Conservation (phyloP, 2,113 vertebrate genomes). For the Nycticebus coucang region DNA sequence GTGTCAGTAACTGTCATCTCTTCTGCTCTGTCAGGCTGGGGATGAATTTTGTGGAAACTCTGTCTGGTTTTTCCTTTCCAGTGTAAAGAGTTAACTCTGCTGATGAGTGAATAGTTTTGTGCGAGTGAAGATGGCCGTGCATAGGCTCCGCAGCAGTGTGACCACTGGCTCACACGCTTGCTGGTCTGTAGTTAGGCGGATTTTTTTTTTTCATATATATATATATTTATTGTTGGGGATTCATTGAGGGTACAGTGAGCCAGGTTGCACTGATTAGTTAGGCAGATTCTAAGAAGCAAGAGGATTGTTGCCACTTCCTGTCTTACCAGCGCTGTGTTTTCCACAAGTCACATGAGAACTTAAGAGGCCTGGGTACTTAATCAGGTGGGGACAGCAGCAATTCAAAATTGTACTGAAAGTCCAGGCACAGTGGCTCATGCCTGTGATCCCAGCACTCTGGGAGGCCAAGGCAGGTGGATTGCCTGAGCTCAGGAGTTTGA, state of each 20-base stretch:
- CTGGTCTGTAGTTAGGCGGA: background rate
- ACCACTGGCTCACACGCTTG: fast-evolving
- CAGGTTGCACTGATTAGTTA: too few relatives aligned
- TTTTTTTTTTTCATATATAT: too few relatives aligned
- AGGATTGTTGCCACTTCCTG: background rate
- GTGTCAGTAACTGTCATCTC: fast-evolving
- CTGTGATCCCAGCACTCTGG: too few relatives aligned
- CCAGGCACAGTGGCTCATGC: too few relatives aligned
- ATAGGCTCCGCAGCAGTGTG: fast-evolving
- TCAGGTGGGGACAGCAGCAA: fast-evolving
- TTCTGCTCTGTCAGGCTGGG: background rate
- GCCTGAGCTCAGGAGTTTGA: too few relatives aligned
- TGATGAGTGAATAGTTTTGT: fast-evolving
- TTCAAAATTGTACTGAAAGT: background rate
- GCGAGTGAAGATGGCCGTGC: fast-evolving
- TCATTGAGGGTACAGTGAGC: too few relatives aligned
- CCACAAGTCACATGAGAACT: fast-evolving
- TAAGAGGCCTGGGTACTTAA: fast-evolving
- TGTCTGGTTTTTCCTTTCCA: background rate
- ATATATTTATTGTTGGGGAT: too few relatives aligned
- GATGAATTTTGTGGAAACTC: fast-evolving
- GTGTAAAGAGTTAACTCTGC: fast-evolving
- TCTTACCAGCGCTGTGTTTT: fast-evolving
- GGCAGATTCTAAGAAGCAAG: background rate
- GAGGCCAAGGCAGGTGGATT: too few relatives aligned